Evolutionary conservation across 2,888 invertebrate genomes (phyloP), one percentile per base, ranked within the genome.

Genomic region (Cheilosia pagana): DNA sequence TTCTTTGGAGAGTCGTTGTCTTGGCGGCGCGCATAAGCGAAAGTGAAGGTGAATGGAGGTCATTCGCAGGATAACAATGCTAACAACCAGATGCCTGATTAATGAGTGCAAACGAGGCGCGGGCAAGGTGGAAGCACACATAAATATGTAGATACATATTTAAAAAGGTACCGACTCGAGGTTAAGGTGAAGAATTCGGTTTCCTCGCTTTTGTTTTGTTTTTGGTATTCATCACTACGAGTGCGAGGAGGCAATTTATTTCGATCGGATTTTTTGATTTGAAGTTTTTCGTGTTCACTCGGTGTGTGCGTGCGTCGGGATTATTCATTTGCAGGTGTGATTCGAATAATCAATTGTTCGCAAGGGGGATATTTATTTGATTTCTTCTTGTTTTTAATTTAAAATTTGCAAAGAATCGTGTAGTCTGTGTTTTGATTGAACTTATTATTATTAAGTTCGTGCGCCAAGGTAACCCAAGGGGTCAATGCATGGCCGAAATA

Each of bases 31-130:
- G 12, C 12, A 12, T 12, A 35, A 48, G 48, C 45, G 79, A 79
- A 83, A 79, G 83, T 83, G 79, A 83, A 79, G 79, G 79, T 83
- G 70, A 78, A 70, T 28, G 28, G 67, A 68, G 78, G 83, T 83
- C 68, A 68, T 55, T 78, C 62, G 59, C 59, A 83, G 70, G 79
- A 79, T 79, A 70, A 70, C 74, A 79, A 55, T 31, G 23, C 53
- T 41, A 55, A 50, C 28, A 50, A 59, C 59, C 72, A 83, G 72
- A 70, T 83, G 65, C 57, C 68, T 79, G 70, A 60, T 63, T 79
- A 68, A 83, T 53, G 59, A 70, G 59, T 63, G 55, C 28, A 57
- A 67, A 62, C 21, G 31, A 31, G n/a, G 7, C 21, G 57, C 12
- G 43, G 50, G 25, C 35, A 67, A 31, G 39, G n/a, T n/a, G n/a